A percentile compares a stretch with the other conserved stretches of the same genome.
Evolutionary conservation across 2,888 invertebrate species (phyloP).

Genomic region (Ceratothoa steindachneri): DNA sequence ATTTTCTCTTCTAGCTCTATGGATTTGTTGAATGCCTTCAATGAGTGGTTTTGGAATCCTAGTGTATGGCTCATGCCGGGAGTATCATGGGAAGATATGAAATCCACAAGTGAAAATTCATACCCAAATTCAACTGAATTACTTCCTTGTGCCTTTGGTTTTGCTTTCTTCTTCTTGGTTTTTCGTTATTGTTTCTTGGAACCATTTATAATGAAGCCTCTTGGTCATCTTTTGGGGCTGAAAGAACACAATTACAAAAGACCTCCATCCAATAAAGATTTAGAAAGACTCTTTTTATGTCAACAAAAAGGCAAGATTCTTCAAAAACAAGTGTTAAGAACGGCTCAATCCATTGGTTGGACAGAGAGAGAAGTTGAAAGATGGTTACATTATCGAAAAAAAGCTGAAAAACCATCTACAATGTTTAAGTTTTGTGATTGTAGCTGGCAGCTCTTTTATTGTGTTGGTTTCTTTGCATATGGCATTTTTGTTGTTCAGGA

Average conservation of each 20-base stretch:
- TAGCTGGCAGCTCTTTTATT: conserved; percentile 43
- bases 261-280: not conserved
- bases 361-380: conserved; percentile 81
- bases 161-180: not conserved
- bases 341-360: conserved; percentile 75
- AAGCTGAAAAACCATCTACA: conserved; percentile 82
- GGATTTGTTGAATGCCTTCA: not conserved
- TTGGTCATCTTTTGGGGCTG: not conserved
- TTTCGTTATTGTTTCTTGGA: not conserved
- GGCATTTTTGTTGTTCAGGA: conserved; percentile 81
- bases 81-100: not conserved
- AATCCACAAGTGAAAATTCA: not conserved
- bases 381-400: conserved; percentile 79
- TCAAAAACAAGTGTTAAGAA: not conserved
- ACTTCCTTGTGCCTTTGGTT: not conserved
- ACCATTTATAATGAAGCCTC: not conserved
- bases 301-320: not conserved
- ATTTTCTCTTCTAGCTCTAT: not conserved
- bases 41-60: not conserved
- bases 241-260: not conserved
- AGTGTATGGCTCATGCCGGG: not conserved
- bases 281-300: not conserved
- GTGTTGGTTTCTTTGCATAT: conserved; percentile 56
- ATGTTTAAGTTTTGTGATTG: conserved; percentile 81
- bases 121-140: not conserved